Base-by-base conservation (phyloP, 2,113 vertebrate genomes). In the Calypte anna region DNA sequence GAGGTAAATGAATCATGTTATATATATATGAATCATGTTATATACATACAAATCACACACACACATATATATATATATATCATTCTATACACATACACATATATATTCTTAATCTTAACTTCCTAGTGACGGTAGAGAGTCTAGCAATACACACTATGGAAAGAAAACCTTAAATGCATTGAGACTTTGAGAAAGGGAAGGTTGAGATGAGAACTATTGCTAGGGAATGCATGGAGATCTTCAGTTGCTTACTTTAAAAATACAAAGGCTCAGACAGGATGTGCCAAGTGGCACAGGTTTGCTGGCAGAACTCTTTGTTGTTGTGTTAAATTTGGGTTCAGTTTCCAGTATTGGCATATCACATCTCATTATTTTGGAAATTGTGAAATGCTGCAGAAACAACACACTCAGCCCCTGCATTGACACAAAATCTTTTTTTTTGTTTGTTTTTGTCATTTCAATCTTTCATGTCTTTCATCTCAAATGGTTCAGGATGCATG, bases 1-100 rank as follows among this genome's bases (percentile, higher is more conserved):
- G 99, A 99, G 96, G 99, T 99, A 98, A 98, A 97, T 81, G 36
- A 61, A 27, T 63, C 6, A 11, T 53, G 4, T 43, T 40, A 25
- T 9, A 22, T 28, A 54, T 40, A 40, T 40, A 40, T 12, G 36
- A 38, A 40, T 11, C 40, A 50, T 50, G 40, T 13, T 40, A 40
- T 40, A 40, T 13, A 40, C 12, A 40, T 38, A 38, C 36, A 38
- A 38, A 38, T 38, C 40, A 20, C 46, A 21, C 36, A 38, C 46
- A 48, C 46, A 48, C 19, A 53, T 6, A 7, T 50, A 40, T 40
- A 40, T 40, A 12, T 40, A 40, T 40, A 40, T 40, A 12, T 11
- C 40, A 50, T 50, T 9, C 40, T 40, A 40, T 40, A 40, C 40
- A 40, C 12, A 40, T 11, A 48, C 19, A 53, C 12, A 7, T 58